A percentile compares a stretch with the other conserved stretches of the same genome.
Conservation (phyloP, 2,797 vertebrate species). For the Brachymystax lenok region DNA sequence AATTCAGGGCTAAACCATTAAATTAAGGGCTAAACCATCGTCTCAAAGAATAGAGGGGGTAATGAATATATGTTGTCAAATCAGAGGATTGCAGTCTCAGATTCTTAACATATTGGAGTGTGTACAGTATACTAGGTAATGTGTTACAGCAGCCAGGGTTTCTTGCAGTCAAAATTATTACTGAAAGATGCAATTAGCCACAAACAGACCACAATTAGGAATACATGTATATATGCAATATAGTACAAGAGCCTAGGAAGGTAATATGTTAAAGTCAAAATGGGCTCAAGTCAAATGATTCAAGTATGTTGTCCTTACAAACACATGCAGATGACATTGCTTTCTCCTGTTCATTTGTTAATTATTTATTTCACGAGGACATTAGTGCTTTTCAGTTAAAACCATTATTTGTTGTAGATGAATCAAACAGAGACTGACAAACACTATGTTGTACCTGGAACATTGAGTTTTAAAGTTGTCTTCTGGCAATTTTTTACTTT, state of each 20-base stretch:
- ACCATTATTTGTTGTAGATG: no score
- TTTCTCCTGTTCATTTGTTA: slow-evolving; percentile 19
- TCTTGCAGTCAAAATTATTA: slow-evolving; percentile 18
- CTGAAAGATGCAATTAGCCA: slow-evolving; percentile 22
- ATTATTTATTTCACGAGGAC: slow-evolving; percentile 17
- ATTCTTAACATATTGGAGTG: not conserved
- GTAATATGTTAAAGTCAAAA: not conserved
- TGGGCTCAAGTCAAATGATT: not conserved
- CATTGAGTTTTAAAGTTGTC: slow-evolving; percentile 38
- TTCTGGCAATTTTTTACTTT: no score
- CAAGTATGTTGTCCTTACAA: no score
- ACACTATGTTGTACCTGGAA: not conserved
- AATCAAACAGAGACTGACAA: no score
- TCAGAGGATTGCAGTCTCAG: not conserved
- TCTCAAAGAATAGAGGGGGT: not conserved
- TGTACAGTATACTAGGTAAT: not conserved
- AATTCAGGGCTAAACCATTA: not conserved
- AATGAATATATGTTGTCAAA: not conserved
- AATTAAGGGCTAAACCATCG: not conserved
- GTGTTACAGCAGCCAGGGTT: not conserved
- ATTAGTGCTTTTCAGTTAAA: slow-evolving; percentile 2
- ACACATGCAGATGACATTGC: no score
- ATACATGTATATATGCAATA: slow-evolving; percentile 6
- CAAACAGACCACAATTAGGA: not conserved
- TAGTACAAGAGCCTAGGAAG: slow-evolving; percentile 37